Base-by-base conservation (phyloP, 2,113 vertebrate species). In the Peromyscus maniculatus region DNA sequence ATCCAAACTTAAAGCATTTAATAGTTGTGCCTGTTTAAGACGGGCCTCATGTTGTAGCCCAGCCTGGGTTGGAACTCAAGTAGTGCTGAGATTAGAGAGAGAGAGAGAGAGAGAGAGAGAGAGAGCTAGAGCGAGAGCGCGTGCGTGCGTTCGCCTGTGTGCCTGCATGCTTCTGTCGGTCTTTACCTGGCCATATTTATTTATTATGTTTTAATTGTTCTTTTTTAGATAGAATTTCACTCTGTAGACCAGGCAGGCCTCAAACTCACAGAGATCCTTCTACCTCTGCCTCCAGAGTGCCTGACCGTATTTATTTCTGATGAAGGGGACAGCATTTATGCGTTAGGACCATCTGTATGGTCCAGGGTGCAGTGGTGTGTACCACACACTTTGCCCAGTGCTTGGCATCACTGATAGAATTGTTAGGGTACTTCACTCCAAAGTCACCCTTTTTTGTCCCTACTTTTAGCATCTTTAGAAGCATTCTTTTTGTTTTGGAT, bases 141-240 rank as follows among this genome's bases (percentile, higher is more conserved):
- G 57, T 0, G 15, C 15, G 57, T 0, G 13, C 15, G 16, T 3
- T 0, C 1, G 17, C 19, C 57, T 59, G 57, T 59, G 16, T 59
- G 57, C 7, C 7, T 64, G 22, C 21, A 7, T 59, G 57, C 52
- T 52, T n/a, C 31, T 36, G 16, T 72, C 36, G 1, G 7, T 72
- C 69, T n/a, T 17, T 72, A 36, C 6, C 36, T 39, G 71, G 71
- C 7, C 17, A 55, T 52, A 33, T 55, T 28, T 78, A 13, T 86
- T 86, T 86, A 28, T 66, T 66, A 46, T 43, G 28, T 12, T 28
- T 24, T 83, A 80, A 55, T n/a, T 79, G 16, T 52, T 52, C 52
- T 59, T 36, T 82, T 83, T 62, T 22, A 83, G 57, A 28, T 39
- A 83, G 55, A 59, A 24, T 39, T 62, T 62, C 8, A 84, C 52